phyloP scores from a whole-genome alignment of 2,888 invertebrate genomes.

The Xylota segnis region DNA sequence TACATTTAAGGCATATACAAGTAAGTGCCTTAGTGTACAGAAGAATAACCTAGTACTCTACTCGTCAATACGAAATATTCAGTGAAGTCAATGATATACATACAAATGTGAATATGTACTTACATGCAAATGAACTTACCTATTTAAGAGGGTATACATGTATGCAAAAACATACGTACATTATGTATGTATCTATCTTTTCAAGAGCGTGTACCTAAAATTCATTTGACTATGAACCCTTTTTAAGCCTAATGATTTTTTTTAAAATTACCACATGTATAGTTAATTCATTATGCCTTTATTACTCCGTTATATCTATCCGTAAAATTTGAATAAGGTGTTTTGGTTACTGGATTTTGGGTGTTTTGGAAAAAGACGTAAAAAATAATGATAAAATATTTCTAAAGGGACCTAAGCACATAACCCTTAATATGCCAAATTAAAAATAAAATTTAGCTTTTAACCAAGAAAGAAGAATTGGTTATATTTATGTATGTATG shows the following conservation, averaged over 20 bases:
- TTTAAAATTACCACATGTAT: not conserved
- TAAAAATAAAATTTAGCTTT: no score
- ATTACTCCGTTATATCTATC: not conserved
- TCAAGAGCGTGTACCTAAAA: not conserved
- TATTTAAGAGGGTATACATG: no score
- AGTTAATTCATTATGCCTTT: slow-evolving; percentile 6
- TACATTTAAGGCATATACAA: not conserved
- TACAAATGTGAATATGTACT: no score
- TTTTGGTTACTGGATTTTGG: not conserved
- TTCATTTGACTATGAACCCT: not conserved
- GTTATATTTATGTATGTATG: no score
- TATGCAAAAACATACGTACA: no score
- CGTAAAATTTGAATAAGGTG: not conserved
- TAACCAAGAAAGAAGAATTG: no score
- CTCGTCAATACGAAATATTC: not conserved
- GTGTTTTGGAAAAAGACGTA: not conserved
- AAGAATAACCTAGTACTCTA: not conserved
- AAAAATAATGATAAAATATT: no score
- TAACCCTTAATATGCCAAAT: no score
- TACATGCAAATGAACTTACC: no score
- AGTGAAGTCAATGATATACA: not conserved
- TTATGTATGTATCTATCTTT: not conserved
- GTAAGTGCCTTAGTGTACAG: not conserved
- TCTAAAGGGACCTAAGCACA: no score
- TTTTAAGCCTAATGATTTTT: not conserved